These are phyloP conservation scores for Tuberolachnus salignus DNA, from an alignment of 2,888 invertebrate genomes.

Conservation along the genomic window DNA sequence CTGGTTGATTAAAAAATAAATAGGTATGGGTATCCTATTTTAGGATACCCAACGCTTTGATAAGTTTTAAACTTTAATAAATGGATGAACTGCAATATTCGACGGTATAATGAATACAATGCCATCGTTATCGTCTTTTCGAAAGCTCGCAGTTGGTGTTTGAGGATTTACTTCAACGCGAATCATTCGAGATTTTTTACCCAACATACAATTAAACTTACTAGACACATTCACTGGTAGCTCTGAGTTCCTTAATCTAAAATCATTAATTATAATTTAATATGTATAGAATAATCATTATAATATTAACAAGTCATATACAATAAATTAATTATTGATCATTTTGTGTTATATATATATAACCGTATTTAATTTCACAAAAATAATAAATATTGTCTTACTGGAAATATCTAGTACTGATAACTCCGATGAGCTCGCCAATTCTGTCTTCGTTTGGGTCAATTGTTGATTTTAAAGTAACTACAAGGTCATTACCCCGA, in stretches of 20 bases:
- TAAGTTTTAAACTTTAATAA: conserved; percentile 16
- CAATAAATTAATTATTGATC: not conserved
- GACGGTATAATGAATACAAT: conserved; percentile 67
- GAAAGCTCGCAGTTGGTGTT: conserved; percentile 65
- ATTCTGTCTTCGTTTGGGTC: conserved; percentile 73
- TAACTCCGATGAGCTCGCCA: conserved; percentile 84
- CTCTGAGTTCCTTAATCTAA: conserved; percentile 66
- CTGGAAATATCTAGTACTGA: conserved; percentile 78
- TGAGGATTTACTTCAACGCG: conserved; percentile 69
- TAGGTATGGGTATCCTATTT: not conserved
- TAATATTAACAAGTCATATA: not conserved
- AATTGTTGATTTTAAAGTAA: conserved; percentile 69
- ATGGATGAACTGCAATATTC: conserved; percentile 59
- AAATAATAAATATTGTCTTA: conserved; percentile 65
- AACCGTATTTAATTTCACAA: not conserved
- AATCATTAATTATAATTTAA: conserved; percentile 24
- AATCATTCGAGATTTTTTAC: conserved; percentile 74
- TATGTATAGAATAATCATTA: not conserved
- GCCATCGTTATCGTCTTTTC: conserved; percentile 63
- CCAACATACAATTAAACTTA: conserved; percentile 79
- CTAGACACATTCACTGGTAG: conserved; percentile 77
- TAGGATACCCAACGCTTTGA: not conserved
- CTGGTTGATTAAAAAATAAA: not conserved
- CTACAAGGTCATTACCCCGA: conserved; percentile 87
- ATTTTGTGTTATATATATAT: not conserved